Base-by-base conservation (phyloP, 2,113 vertebrate species). In the Percina caprodes region DNA sequence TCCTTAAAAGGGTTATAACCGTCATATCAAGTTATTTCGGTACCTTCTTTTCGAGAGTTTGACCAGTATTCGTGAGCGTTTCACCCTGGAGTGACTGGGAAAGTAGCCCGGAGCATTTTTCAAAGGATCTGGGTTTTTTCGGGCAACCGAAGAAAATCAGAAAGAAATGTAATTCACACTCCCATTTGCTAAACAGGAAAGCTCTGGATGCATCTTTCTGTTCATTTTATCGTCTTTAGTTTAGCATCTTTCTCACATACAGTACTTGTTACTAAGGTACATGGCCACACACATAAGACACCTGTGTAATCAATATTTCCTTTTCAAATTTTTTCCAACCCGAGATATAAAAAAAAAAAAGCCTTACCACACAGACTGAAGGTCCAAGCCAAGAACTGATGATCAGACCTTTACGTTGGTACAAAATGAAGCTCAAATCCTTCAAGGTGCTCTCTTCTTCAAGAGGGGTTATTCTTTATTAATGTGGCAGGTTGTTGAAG, bases 11-110 rank as follows among this genome's bases (percentile, higher is more conserved):
- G 78, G 45, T 72, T 60, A 59, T 73, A 30, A 63, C 58, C 79
- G 54, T 79, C 56, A 60, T 77, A 76, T 83, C 59, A 35, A 78
- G 79, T 82, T 88, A 79, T 85, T 88, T 82, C 52, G 6, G 73
- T 42, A 5, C 63, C 78, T 16, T 83, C 60, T 79, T n/a, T 0
- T 1, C 33, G 60, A 86, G 83, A 70, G 26, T 72, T 78, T 77
- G 78, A 61, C 79, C 33, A 9, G 59, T 72, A 61, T 88, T 83
- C 80, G 76, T 70, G 69, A 86, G 79, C 33, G 4, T 60, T 80
- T 86, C 74, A 54, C 81, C 80, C 49, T 10, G 54, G 74, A 83
- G 81, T 74, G 85, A 84, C 67, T 77, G 73, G 60, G 69, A 48
- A 77, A 82, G 71, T 59, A 68, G 77, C 86, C 81, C n/a, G 51